A percentile compares a stretch with the other conserved stretches of the same genome.
phyloP scores from a whole-genome alignment of 2,797 vertebrate genomes.

The Phalloptychus januarius region DNA sequence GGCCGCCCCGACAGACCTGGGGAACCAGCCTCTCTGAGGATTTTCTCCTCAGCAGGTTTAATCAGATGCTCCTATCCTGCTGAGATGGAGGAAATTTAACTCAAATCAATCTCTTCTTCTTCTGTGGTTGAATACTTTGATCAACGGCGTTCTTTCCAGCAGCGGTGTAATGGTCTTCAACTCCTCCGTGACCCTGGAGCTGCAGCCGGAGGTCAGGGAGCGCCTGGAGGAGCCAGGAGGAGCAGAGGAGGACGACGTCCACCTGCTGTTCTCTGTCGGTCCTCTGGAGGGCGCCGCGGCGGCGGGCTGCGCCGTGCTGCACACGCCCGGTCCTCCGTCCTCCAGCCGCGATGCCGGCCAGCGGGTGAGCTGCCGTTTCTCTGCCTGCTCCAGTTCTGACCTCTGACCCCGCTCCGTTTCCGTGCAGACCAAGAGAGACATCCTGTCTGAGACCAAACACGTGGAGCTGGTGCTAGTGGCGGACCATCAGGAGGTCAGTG shows the following conservation, averaged over 20 bases:
- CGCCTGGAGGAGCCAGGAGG: not conserved
- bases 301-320: conserved; percentile 70
- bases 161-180: conserved; percentile 86
- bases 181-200: conserved; percentile 79
- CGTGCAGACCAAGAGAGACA: conserved; percentile 80
- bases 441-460: conserved; percentile 82
- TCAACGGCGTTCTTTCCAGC: not conserved
- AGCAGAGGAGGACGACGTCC: conserved; percentile 37
- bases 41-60: no score
- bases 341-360: conserved; percentile 36
- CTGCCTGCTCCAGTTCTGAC: not conserved
- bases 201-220: conserved; percentile 74
- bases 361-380: conserved; percentile 75
- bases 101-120: not conserved
- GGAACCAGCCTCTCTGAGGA: no score
- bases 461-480: conserved; percentile 93
- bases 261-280: conserved; percentile 58
- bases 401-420: conserved; percentile 1
- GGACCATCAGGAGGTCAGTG: conserved; percentile 87
- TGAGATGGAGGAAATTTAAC: no score
- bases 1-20: no score
- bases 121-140: not conserved
- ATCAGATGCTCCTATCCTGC: no score
- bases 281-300: conserved; percentile 23
- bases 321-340: conserved; percentile 22